Evolutionary conservation across 2,113 vertebrate species (phyloP).

Genomic region (Paradoxurus hermaphroditus): DNA sequence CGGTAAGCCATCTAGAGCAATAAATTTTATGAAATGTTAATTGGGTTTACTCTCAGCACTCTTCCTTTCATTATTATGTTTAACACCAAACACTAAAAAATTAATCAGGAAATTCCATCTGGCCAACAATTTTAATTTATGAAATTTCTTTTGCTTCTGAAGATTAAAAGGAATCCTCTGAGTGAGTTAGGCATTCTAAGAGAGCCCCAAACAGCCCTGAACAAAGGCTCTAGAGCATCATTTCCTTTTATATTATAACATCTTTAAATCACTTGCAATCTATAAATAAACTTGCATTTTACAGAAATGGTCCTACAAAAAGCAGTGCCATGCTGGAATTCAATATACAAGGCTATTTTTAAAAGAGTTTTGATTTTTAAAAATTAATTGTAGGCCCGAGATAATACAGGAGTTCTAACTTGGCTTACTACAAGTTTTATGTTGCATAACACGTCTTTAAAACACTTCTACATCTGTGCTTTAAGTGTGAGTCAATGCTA

Average conservation of each 20-base stretch:
- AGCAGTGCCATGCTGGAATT: constrained; percentile 66
- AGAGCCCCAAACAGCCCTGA: constrained; percentile 29
- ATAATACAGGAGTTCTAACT: constrained; percentile 64
- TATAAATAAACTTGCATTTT: constrained; percentile 75
- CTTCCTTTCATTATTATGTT: constrained; percentile 62
- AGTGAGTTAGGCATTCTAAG: constrained; percentile 60
- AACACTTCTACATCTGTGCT: constrained; percentile 48
- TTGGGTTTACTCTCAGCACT: constrained; percentile 59
- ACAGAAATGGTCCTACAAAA: constrained; percentile 67
- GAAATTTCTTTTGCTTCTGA: constrained; percentile 73
- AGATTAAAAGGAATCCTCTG: constrained; percentile 75
- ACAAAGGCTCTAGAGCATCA: constrained; percentile 46
- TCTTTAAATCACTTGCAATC: constrained; percentile 68
- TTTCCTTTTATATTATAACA: constrained; percentile 71
- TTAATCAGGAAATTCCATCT: constrained; percentile 79
- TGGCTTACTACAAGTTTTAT: constrained; percentile 55
- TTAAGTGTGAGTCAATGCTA: constrained; percentile 63
- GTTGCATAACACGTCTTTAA: constrained; percentile 67
- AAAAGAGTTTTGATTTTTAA: constrained; percentile 66
- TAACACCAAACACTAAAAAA: constrained; percentile 70
- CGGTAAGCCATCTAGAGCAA: constrained; percentile 49
- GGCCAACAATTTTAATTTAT: constrained; percentile 74
- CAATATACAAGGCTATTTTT: constrained; percentile 75
- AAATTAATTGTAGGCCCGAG: constrained; percentile 73
- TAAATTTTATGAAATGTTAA: constrained; percentile 71